Evolutionary conservation across 53 echinoderm and acorn worm species (phyloP).

Genomic region (Patiria pectinifera): DNA sequence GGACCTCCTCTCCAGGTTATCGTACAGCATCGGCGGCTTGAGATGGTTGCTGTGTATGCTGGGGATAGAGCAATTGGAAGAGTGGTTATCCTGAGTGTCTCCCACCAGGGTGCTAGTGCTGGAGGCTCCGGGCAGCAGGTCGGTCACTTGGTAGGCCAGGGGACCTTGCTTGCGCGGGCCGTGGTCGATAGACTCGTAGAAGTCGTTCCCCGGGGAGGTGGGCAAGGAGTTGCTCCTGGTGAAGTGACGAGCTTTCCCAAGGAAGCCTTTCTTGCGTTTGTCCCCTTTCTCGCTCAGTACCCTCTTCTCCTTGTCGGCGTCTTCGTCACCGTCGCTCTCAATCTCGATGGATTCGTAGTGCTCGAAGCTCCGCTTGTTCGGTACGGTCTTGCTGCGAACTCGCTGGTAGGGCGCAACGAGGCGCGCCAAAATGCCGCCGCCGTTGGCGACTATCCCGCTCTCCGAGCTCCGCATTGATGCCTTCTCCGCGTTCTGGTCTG

Average conservation of each 20-base stretch:
- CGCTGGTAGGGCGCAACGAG: not conserved
- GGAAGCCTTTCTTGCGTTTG: slow-evolving; percentile 19
- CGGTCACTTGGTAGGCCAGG: slow-evolving; percentile 37
- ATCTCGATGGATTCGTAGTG: slow-evolving; percentile 37
- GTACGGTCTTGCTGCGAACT: slow-evolving; percentile 40
- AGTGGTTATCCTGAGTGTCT: not conserved
- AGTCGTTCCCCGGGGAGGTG: slow-evolving; percentile 34
- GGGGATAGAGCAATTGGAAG: slow-evolving; percentile 29
- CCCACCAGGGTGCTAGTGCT: not conserved
- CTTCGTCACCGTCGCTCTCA: not conserved
- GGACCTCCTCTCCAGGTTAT: slow-evolving; percentile 49
- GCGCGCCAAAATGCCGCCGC: not conserved
- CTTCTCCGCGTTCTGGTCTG: slow-evolving; percentile 18
- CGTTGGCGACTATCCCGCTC: slow-evolving; percentile 27
- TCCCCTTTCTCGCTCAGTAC: slow-evolving; percentile 29
- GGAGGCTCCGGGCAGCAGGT: slow-evolving; percentile 3
- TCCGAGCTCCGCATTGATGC: slow-evolving; percentile 21
- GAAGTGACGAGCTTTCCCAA: slow-evolving; percentile 27
- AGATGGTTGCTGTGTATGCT: slow-evolving; percentile 28
- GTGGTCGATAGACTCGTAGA: slow-evolving; percentile 46
- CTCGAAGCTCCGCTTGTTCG: slow-evolving; percentile 41
- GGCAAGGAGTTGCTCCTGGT: slow-evolving; percentile 46
- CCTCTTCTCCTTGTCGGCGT: slow-evolving; percentile 13
- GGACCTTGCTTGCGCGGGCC: not conserved
- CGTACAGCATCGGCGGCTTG: slow-evolving; percentile 27